Base-by-base conservation (phyloP, 2,113 vertebrate species). In the Macquaria australasica region DNA sequence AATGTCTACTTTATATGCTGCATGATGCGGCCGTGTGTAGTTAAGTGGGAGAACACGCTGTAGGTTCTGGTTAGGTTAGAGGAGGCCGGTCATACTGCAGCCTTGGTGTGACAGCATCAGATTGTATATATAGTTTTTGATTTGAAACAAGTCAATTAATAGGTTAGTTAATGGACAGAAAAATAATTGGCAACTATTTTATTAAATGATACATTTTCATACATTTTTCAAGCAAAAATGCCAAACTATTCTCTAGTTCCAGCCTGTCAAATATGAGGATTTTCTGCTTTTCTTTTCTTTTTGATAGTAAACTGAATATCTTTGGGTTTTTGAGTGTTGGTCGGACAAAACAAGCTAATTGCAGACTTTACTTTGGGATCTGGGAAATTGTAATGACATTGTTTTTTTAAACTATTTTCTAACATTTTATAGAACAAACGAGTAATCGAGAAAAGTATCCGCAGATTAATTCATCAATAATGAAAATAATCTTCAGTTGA, bases 31-130 rank as follows among this genome's bases (percentile, higher is more conserved):
- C 51, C 23, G 12, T 50, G 71, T 90, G 79, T 67, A 79, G 85
- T 82, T 84, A 87, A 88, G 84, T 87, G 86, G 84, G 25, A 79
- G 86, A 92, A 79, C 86, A 67, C 79, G 87, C 43, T 84, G 81
- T 88, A 79, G 41, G 53, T 68, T 76, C 11, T 86, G 70, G 39
- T 91, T 66, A 70, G 73, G 87, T 91, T 23, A 73, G 28, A 83
- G 77, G 72, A 64, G 77, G 81, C 63, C 58, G 58, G 28, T 39
- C n/a, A 16, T n/a, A 51, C n/a, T 41, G 66, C 5, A 28, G 62
- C 25, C 66, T 60, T 51, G 6, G 21, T 60, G 14, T 53, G 66
- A 66, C 62, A 72, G 63, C 37, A n/a, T 50, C 23, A 16, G 6
- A 37, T 41, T 79, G 60, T 45, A 34, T 77, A 89, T 72, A 48